These are phyloP conservation scores for Dione vanillae DNA, from an alignment of 2,888 invertebrate species.

Conservation along the genomic window DNA sequence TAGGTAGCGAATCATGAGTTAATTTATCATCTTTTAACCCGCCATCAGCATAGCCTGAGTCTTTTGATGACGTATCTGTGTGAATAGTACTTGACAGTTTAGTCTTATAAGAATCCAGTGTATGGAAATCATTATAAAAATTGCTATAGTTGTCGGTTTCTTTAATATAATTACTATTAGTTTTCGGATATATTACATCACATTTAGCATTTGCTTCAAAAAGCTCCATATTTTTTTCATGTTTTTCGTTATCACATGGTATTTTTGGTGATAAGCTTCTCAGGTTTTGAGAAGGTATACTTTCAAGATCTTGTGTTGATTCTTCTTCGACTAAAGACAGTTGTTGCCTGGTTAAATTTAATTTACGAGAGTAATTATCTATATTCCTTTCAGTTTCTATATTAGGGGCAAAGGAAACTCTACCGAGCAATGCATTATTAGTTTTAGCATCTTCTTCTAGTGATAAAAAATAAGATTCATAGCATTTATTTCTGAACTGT, in stretches of 20 bases:
- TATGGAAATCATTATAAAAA: slow-evolving; percentile 72
- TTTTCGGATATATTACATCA: slow-evolving; percentile 47
- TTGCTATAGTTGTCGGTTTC: slow-evolving; percentile 68
- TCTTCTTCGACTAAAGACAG: slow-evolving; percentile 81
- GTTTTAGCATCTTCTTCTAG: slow-evolving; percentile 58
- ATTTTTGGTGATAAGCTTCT: slow-evolving; percentile 68
- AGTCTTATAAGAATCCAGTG: slow-evolving; percentile 56
- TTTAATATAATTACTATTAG: slow-evolving; percentile 49
- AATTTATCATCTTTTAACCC: slow-evolving; percentile 68
- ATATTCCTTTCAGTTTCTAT: slow-evolving; percentile 64
- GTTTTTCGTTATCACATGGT: slow-evolving; percentile 38
- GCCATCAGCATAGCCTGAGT: slow-evolving; percentile 76
- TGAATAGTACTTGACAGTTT: slow-evolving; percentile 69
- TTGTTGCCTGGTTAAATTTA: slow-evolving; percentile 71
- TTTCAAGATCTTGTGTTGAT: slow-evolving; percentile 77
- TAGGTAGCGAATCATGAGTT: slow-evolving; percentile 66
- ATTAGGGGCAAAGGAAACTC: slow-evolving; percentile 63
- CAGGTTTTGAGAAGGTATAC: slow-evolving; percentile 69
- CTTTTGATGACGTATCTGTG: slow-evolving; percentile 76
- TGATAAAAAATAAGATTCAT: slow-evolving; percentile 72
- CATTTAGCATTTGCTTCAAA: slow-evolving; percentile 32
- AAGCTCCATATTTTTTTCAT: slow-evolving; percentile 24
- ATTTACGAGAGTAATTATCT: slow-evolving; percentile 65
- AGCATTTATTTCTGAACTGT: slow-evolving; percentile 60
- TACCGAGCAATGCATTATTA: slow-evolving; percentile 55